Percentiles rank a stretch among this genome's conserved stretches.
phyloP scores from a whole-genome alignment of 2,797 vertebrate species.

The Pseudomugil gertrudae region DNA sequence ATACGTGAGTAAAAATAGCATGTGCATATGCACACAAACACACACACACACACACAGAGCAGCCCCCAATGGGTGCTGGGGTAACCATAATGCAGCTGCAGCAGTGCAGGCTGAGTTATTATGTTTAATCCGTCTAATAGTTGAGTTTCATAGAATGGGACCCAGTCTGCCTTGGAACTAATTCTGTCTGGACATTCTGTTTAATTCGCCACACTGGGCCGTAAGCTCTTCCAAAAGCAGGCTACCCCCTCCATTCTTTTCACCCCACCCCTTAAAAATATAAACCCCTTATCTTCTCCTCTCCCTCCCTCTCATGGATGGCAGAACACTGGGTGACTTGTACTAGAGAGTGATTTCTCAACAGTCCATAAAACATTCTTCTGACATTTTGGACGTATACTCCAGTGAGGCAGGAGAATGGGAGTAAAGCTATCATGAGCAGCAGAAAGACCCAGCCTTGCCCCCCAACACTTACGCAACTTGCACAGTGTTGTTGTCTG shows the following conservation, averaged over 20 bases:
- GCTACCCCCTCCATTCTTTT: conserved; percentile 56
- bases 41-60: conserved; percentile 23
- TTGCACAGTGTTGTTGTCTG: conserved; percentile 9
- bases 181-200: conserved; percentile 85
- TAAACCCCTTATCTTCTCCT: conserved; percentile 83
- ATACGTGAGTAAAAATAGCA: conserved; percentile 47
- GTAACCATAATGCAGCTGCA: conserved; percentile 76
- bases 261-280: conserved; percentile 76
- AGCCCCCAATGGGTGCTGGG: conserved; percentile 55
- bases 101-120: conserved; percentile 73
- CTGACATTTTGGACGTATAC: conserved; percentile 80
- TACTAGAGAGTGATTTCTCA: conserved; percentile 82
- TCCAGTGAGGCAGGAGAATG: conserved; percentile 72
- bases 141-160: conserved; percentile 78
- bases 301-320: conserved; percentile 62
- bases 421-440: conserved; percentile 61
- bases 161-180: conserved; percentile 82
- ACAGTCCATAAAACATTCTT: conserved; percentile 83
- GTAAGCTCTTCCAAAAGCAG: conserved; percentile 80
- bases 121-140: conserved; percentile 82
- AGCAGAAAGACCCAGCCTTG: conserved; percentile 32
- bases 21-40: conserved; percentile 6
- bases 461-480: conserved; percentile 41
- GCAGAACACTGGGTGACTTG: conserved; percentile 82
- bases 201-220: conserved; percentile 83